phyloP scores from a whole-genome alignment of 2,797 vertebrate species.

The Acrocephalus scirpaceus region DNA sequence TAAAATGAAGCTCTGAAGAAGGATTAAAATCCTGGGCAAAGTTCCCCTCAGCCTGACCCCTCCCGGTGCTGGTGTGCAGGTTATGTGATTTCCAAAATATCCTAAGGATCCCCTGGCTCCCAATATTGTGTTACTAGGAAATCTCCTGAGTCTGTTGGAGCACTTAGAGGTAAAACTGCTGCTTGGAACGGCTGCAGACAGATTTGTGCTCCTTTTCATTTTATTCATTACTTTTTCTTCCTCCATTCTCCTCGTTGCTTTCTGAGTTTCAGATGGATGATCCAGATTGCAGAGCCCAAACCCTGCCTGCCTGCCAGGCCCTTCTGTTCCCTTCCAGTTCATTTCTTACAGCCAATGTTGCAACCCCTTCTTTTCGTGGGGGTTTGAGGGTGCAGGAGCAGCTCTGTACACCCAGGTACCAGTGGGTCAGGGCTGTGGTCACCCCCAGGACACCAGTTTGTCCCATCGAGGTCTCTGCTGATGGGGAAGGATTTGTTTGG shows the following conservation, averaged over 20 bases:
- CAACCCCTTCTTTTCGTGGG: neutral
- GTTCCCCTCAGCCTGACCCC: neutral
- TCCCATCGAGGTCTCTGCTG: neutral
- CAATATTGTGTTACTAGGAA: neutral
- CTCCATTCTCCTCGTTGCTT: neutral
- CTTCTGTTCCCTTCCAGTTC: slow-evolving; percentile 27
- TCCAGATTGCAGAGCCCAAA: slow-evolving; percentile 50
- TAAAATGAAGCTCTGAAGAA: neutral
- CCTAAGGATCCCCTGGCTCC: neutral
- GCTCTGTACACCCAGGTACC: neutral
- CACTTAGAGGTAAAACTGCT: neutral
- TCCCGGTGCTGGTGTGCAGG: neutral
- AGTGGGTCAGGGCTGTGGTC: neutral
- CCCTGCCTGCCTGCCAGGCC: slow-evolving; percentile 14
- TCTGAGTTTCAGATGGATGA: slow-evolving; percentile 63
- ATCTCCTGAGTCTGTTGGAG: neutral
- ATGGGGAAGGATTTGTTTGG: neutral
- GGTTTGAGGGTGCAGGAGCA: neutral
- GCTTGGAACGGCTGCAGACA: neutral
- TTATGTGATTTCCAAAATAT: neutral
- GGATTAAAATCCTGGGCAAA: neutral
- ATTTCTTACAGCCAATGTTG: neutral
- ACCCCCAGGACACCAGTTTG: neutral
- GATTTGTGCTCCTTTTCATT: slow-evolving; percentile 38
- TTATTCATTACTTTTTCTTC: slow-evolving; percentile 37